Percentiles rank a stretch among this genome's conserved stretches.
Conservation (phyloP, 2,888 invertebrate genomes). For the Neoitamus cyanurus region DNA sequence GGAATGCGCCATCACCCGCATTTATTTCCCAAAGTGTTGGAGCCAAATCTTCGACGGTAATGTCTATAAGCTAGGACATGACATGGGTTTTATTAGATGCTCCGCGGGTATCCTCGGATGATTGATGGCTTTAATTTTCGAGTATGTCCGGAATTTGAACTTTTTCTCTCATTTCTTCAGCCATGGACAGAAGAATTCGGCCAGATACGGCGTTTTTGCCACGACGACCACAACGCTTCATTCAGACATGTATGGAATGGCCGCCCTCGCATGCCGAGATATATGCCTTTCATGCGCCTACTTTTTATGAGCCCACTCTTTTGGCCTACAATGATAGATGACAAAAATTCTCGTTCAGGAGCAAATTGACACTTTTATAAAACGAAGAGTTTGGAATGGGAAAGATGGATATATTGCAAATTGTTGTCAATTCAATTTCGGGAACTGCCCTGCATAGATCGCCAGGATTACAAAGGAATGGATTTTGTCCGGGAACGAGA, state of each 20-base stretch:
- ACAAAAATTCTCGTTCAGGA: constrained; percentile 32
- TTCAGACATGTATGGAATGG: background rate
- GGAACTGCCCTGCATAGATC: background rate
- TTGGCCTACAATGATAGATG: constrained; percentile 13
- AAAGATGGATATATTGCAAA: constrained; percentile 31
- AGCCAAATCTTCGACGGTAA: constrained; percentile 27
- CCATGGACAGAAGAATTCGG: constrained; percentile 13
- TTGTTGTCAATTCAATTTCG: constrained; percentile 34
- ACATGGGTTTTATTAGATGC: constrained; percentile 45
- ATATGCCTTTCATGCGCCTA: background rate
- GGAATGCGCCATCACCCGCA: background rate
- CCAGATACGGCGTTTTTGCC: background rate
- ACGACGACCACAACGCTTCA: background rate
- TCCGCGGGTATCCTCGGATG: constrained; percentile 37
- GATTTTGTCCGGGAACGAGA: background rate
- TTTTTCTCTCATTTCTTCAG: constrained; percentile 27
- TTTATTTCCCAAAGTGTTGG: constrained; percentile 24
- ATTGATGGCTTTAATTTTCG: constrained; percentile 46
- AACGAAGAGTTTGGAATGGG: background rate
- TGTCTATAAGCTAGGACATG: constrained; percentile 42
- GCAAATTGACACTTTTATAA: constrained; percentile 36
- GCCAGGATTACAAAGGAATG: background rate
- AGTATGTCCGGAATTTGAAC: constrained; percentile 38
- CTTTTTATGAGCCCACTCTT: background rate
- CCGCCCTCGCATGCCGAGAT: background rate